phyloP scores from a whole-genome alignment of 2,888 invertebrate species.

The Chrysomela aeneicollis region DNA sequence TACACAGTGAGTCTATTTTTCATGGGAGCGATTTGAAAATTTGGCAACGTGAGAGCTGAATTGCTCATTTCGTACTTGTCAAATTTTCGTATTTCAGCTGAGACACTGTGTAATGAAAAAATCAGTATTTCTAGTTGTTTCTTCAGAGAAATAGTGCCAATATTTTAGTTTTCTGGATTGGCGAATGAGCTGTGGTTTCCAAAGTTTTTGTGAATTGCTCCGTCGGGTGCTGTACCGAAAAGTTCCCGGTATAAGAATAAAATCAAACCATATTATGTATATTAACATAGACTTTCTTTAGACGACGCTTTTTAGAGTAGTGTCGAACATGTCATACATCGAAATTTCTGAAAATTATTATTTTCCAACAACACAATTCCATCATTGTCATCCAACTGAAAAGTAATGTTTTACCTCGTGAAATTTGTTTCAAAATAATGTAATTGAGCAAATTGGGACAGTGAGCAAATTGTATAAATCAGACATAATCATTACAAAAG shows the following conservation, averaged over 20 bases:
- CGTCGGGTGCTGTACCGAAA: constrained; percentile 11
- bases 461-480: constrained; percentile 43
- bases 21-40: no score
- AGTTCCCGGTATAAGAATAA: constrained; percentile 33
- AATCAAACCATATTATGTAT: constrained; percentile 41
- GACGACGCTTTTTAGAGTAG: constrained; percentile 54
- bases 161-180: constrained; percentile 24
- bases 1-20: background rate
- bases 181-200: constrained; percentile 14
- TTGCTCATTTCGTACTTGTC: no score
- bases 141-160: constrained; percentile 27
- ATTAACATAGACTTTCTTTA: constrained; percentile 41
- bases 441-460: constrained; percentile 26
- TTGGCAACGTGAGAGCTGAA: no score
- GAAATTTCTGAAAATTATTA: constrained; percentile 48
- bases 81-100: no score
- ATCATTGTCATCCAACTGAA: background rate
- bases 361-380: constrained; percentile 22
- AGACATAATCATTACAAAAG: constrained; percentile 39
- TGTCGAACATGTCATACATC: constrained; percentile 58
- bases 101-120: background rate
- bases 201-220: constrained; percentile 24
- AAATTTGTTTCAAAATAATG: constrained; percentile 10
- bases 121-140: background rate
- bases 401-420: background rate